Evolutionary conservation across 2,797 vertebrate genomes (phyloP).

Genomic region (Enteromius afrohamiltoni): DNA sequence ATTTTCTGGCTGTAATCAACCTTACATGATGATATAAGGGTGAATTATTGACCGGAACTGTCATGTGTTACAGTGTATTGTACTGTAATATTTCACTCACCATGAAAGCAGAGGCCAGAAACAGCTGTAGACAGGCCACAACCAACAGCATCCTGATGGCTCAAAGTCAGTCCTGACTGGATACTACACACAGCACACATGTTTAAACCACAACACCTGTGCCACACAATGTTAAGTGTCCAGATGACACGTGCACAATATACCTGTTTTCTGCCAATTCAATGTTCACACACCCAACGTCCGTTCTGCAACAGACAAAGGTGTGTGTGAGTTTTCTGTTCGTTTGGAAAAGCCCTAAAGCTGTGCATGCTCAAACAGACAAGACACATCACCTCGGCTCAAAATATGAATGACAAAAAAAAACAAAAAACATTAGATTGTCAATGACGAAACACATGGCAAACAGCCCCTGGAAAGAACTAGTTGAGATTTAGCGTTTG

Average conservation of each 20-base stretch:
- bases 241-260: background rate
- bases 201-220: background rate
- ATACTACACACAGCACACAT: constrained; percentile 32
- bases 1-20: background rate
- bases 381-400: background rate
- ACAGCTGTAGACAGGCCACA: constrained; percentile 72
- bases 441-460: background rate
- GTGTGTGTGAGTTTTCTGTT: background rate
- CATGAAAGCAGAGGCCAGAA: constrained; percentile 70
- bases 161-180: constrained; percentile 40
- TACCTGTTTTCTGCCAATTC: constrained; percentile 5
- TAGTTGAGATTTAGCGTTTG: background rate
- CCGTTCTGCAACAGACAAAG: constrained; percentile 26
- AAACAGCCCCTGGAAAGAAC: background rate
- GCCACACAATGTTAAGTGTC: background rate
- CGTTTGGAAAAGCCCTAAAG: background rate
- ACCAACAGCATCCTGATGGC: constrained; percentile 68
- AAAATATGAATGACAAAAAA: background rate
- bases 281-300: constrained; percentile 11
- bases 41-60: background rate
- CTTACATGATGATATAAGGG: background rate
- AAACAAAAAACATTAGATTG: background rate
- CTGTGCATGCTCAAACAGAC: constrained; percentile 32
- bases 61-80: background rate
- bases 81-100: constrained; percentile 67